Conservation (phyloP, 2,113 vertebrate genomes). For the Tangachromis dhanisi region DNA sequence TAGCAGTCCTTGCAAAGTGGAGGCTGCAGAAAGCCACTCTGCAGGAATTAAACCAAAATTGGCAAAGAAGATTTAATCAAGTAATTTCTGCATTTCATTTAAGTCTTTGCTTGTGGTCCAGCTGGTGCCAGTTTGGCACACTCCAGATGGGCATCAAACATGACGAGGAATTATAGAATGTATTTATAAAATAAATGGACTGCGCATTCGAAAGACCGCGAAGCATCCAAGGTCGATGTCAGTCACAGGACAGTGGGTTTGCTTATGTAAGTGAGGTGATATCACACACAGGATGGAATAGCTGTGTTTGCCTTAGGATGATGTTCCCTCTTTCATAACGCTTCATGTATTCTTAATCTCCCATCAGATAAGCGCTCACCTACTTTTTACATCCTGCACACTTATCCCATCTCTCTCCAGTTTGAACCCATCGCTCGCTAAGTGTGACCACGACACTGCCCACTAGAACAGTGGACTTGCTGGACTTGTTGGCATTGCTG, state of each 20-base stretch:
- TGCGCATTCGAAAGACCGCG: not conserved
- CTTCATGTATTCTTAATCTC: not conserved
- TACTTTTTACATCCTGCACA: not conserved
- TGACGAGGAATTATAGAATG: fast-evolving
- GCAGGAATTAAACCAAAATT: not conserved
- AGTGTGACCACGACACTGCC: not conserved
- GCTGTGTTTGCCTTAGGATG: not conserved
- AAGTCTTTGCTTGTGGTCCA: not conserved
- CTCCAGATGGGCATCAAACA: not conserved
- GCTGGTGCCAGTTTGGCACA: not conserved
- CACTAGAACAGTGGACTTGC: not conserved
- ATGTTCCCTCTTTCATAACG: constrained; percentile 23
- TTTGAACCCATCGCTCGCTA: not conserved
- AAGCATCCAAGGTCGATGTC: not conserved
- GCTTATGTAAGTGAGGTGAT: not conserved
- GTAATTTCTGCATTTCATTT: not conserved
- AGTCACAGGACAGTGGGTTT: not conserved
- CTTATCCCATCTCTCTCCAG: not conserved
- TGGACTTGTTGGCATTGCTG: not conserved
- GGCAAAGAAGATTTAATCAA: not conserved
- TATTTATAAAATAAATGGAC: not conserved
- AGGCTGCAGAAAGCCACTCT: not conserved
- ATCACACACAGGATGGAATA: not conserved
- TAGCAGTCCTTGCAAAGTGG: not conserved
- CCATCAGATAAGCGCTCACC: not conserved